Base-by-base conservation (phyloP, 2,113 vertebrate genomes). In the Lepisosteus oculatus region DNA sequence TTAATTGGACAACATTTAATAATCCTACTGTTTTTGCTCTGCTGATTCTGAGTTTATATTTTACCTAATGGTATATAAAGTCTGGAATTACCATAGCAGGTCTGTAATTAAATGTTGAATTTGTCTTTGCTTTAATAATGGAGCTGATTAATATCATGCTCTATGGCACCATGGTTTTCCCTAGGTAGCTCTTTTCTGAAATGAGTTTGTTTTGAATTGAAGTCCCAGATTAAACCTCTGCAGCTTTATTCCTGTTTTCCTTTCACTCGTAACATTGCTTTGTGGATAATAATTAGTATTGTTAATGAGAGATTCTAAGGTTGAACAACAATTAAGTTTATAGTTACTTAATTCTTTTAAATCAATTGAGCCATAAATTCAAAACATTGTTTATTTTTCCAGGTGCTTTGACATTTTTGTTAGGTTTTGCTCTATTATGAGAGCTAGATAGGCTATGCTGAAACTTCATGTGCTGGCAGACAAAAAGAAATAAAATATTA, bases 171-270 rank as follows among this genome's bases (percentile, higher is more conserved):
- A 72, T 29, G 76, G 61, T 72, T 62, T 12, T 80, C 82, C 82
- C 79, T 83, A 85, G 83, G 84, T 85, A 83, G 85, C 85, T 86
- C 86, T 87, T 82, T 87, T 79, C 77, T 83, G 86, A 88, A 87
- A 87, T 87, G 85, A 85, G 85, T 85, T 90, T 85, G 84, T 82
- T 85, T 87, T 86, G 80, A 84, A 78, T 55, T 15, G 64, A 57
- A 72, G 84, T 82, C 85, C 85, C 82, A 81, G 85, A 85, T 87
- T 86, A 80, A 85, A 86, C 64, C 41, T 13, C 14, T 6, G 43
- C 41, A 12, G 17, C 64, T 44, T 44, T 44, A 29, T 65, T 44
- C 64, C 43, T 14, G 64, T 11, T 65, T 65, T 12, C 43, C 64
- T 14, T 42, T 65, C 41, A 43, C 12, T 12, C 6, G 1, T 29